A percentile compares a stretch with the other conserved stretches of the same genome.
Evolutionary conservation across 2,113 vertebrate genomes (phyloP).

Genomic region (Erpornis zantholeuca): DNA sequence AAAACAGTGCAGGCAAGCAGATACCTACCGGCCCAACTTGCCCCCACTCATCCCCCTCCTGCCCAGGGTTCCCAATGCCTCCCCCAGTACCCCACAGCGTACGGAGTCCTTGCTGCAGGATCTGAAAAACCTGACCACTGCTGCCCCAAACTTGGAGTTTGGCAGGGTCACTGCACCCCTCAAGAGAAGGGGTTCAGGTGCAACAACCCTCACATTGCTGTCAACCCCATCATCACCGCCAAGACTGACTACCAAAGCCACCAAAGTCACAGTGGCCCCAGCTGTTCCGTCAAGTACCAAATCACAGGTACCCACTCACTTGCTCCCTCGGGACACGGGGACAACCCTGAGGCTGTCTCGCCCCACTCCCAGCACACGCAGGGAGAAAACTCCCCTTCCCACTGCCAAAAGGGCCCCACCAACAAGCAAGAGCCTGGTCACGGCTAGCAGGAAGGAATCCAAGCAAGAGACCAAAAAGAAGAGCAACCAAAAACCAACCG

Average conservation of each 20-base stretch:
- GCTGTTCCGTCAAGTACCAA: neutral
- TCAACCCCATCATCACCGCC: neutral
- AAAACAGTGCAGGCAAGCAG: slow-evolving; percentile 91
- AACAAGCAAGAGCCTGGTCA: neutral
- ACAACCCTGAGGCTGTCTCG: neutral
- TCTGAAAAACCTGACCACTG: slow-evolving; percentile 71
- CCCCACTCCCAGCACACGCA: neutral
- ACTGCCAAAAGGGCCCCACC: neutral
- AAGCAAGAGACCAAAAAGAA: slow-evolving; percentile 46
- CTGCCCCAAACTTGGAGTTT: neutral
- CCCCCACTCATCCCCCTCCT: slow-evolving; percentile 78
- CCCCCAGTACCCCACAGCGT: neutral
- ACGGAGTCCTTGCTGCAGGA: neutral
- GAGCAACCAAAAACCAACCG: slow-evolving; percentile 13
- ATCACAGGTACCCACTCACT: neutral
- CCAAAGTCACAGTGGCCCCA: neutral
- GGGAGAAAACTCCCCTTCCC: neutral
- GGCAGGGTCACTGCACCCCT: slow-evolving; percentile 8
- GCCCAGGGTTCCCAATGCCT: slow-evolving; percentile 71
- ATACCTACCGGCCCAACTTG: slow-evolving; percentile 80
- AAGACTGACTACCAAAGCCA: slow-evolving; percentile 1
- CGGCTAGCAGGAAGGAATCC: neutral
- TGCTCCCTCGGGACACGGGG: neutral
- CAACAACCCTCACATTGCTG: neutral
- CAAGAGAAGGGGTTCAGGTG: neutral